These are phyloP conservation scores for Anisognathus igniventris DNA, from an alignment of 2,797 vertebrate species.

Conservation along the genomic window DNA sequence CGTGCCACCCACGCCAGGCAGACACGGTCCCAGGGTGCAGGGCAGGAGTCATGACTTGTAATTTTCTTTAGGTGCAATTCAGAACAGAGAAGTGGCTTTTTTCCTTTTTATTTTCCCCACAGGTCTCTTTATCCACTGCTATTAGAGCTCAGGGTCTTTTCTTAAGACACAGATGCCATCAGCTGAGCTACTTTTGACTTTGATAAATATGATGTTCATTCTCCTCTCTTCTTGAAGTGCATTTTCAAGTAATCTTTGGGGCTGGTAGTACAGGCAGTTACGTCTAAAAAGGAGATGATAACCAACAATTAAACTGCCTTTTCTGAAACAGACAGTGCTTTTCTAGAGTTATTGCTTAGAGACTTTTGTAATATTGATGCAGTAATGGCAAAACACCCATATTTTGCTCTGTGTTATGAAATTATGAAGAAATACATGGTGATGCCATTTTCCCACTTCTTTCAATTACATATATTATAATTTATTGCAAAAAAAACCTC, in stretches of 20 bases:
- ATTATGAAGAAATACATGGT: neutral
- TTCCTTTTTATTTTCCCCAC: neutral
- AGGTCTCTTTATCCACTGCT: neutral
- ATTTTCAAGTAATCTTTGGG: neutral
- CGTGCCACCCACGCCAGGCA: accelerated
- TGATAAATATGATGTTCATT: neutral
- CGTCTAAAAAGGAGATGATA: neutral
- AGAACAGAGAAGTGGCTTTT: neutral
- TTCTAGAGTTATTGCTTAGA: neutral
- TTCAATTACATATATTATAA: neutral
- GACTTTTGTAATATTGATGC: neutral
- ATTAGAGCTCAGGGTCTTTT: neutral
- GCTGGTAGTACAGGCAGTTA: neutral
- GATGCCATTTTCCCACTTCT: neutral
- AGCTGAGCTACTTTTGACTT: neutral
- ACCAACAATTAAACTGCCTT: neutral
- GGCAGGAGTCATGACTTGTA: neutral
- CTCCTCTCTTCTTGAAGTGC: neutral
- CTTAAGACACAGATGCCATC: neutral
- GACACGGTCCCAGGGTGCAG: neutral
- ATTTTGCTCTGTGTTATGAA: neutral
- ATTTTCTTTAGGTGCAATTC: neutral
- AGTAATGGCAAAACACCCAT: neutral
- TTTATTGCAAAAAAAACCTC: neutral
- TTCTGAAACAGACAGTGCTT: neutral